A percentile compares a stretch with the other conserved stretches of the same genome.
These are phyloP conservation scores for Acleris emargana DNA, from an alignment of 2,888 invertebrate species.

Conservation along the genomic window DNA sequence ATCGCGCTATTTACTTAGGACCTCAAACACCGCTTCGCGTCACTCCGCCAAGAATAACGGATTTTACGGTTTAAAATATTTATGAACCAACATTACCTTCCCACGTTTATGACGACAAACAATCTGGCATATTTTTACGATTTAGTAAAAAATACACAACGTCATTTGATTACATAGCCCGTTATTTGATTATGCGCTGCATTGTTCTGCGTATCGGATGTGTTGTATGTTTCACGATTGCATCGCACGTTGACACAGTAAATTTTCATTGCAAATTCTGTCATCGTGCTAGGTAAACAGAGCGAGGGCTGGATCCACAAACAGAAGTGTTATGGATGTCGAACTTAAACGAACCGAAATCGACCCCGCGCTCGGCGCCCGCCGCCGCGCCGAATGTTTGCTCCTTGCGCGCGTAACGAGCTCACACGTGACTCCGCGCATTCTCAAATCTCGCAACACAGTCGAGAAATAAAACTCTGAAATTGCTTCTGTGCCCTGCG, in stretches of 20 bases:
- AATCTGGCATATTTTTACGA: constrained; percentile 58
- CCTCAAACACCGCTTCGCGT: constrained; percentile 71
- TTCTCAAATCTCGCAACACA: constrained; percentile 13
- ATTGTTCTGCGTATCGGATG: constrained; percentile 17
- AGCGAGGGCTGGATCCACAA: constrained; percentile 63
- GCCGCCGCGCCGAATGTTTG: constrained; percentile 46
- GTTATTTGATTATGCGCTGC: constrained; percentile 20
- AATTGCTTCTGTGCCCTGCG: no score
- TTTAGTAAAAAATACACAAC: constrained; percentile 45
- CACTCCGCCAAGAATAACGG: constrained; percentile 71
- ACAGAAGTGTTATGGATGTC: constrained; percentile 78
- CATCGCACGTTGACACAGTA: constrained; percentile 71
- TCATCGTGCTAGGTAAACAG: constrained; percentile 67
- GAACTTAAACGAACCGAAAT: constrained; percentile 82
- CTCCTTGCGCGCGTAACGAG: constrained; percentile 64
- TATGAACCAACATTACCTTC: constrained; percentile 67
- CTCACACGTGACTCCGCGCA: constrained; percentile 45
- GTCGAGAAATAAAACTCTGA: not conserved
- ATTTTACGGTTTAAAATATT: constrained; percentile 79
- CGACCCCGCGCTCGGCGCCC: constrained; percentile 51
- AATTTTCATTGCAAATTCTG: constrained; percentile 81
- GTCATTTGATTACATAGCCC: constrained; percentile 20
- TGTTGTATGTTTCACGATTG: constrained; percentile 57
- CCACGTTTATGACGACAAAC: constrained; percentile 72
- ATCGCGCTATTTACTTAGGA: constrained; percentile 78